Evolutionary conservation across 53 echinoderm and acorn worm species (phyloP), one percentile per base, ranked within the genome.

Genomic region (Zoroaster sp.): DNA sequence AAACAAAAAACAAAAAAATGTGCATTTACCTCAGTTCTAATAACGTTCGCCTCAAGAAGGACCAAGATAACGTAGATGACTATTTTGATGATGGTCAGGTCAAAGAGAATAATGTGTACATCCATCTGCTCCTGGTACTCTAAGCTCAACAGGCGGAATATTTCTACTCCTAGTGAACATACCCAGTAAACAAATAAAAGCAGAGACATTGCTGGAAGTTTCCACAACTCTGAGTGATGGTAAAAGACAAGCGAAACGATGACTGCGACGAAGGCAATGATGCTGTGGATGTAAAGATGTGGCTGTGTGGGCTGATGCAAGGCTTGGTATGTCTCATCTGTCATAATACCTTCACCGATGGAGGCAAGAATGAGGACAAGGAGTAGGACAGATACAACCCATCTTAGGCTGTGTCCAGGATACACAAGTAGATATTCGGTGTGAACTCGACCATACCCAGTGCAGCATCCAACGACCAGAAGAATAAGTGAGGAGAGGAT

Each of bases 61-160:
- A 88, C 33, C 67, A 95, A 35, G 30, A 90, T 59, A 70, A 80
- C 23, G 68, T 90, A 92, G 32, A 90, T 72, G 49, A 69, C 85
- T 6, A 87, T 44, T 35, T 87, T 77, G 13, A 74, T 40, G 21
- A 94, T 30, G 18, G 90, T 83, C 17, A 90, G 11, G 28, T 92
- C 90, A 51, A 76, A 92, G 39, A 92, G 83, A 35, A 90, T 76
- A 30, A 88, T 67, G 12, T 74, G 30, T 1, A 83, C 71, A 34
- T 83, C 69, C 12, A 70, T 41, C 15, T 44, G 15, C 9, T 38
- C 49, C 46, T 83, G 83, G 83, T 83, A 46, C 46, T 83, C 32
- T 30, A 88, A 55, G 54, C 45, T 88, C 66, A 77, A 53, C 35
- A 77, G 3, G 6, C 44, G 67, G 4, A 77, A 14, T 43, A 54